These are phyloP conservation scores for Bacillus rossius DNA, from an alignment of 1,140 invertebrate genomes.

Conservation along the genomic window DNA sequence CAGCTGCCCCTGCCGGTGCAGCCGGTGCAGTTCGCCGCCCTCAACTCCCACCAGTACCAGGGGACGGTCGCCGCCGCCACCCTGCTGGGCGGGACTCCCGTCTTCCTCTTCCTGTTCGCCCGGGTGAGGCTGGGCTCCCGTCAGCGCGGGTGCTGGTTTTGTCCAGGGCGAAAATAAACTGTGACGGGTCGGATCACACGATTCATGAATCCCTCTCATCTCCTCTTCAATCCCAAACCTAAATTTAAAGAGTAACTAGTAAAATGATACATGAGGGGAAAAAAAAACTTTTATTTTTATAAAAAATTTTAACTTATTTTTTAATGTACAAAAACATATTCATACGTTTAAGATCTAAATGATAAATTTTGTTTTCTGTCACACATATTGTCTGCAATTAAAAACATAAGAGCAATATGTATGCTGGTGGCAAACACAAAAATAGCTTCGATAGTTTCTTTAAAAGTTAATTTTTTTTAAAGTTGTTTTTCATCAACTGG, in stretches of 20 bases:
- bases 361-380: no score
- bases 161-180: no score
- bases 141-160: neutral
- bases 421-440: no score
- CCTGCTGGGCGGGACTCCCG: conserved; percentile 51
- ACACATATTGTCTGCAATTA: no score
- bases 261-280: neutral
- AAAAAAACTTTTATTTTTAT: conserved; percentile 1
- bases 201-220: no score
- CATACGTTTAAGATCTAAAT: neutral
- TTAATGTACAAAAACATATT: neutral
- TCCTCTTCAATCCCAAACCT: no score
- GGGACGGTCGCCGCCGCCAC: conserved; percentile 49
- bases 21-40: conserved; percentile 35
- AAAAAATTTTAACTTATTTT: conserved; percentile 2
- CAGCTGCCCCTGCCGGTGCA: conserved; percentile 42
- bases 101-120: conserved; percentile 56
- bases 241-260: no score
- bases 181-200: no score
- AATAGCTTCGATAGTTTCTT: no score
- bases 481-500: no score
- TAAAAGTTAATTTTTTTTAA: no score
- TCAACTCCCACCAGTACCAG: conserved; percentile 43
- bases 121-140: conserved; percentile 39
- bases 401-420: no score